Evolutionary conservation across 2,888 invertebrate species (phyloP).

Genomic region (Apodemia zela): DNA sequence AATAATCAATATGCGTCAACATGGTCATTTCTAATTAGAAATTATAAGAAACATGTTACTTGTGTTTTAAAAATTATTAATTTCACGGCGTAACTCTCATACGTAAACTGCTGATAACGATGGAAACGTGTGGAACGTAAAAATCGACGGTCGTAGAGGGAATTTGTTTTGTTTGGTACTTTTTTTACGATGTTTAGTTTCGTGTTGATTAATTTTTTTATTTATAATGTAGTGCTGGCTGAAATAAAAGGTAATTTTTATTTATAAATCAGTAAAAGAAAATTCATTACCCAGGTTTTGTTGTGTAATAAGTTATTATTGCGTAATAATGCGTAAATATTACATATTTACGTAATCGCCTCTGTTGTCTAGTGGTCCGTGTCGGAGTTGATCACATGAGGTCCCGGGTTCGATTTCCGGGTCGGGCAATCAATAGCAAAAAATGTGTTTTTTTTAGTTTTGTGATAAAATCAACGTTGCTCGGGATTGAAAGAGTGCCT

Average conservation of each 20-base stretch:
- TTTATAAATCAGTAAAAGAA: neutral
- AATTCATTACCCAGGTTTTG: neutral
- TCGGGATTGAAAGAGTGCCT: too few species aligned
- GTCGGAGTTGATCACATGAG: too few species aligned
- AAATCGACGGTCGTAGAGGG: neutral
- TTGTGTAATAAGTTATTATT: too few species aligned
- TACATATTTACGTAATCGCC: too few species aligned
- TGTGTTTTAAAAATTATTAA: conserved; percentile 39
- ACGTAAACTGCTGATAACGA: conserved; percentile 2
- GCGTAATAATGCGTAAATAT: too few species aligned
- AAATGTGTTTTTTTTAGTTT: too few species aligned
- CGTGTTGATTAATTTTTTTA: conserved; percentile 30
- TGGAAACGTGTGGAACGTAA: neutral
- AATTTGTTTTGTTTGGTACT: neutral
- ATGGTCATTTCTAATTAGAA: conserved; percentile 8
- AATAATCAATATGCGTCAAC: conserved; percentile 4
- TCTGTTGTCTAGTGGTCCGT: too few species aligned
- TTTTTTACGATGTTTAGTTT: conserved; percentile 27
- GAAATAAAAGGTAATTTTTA: conserved; percentile 40
- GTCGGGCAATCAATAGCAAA: too few species aligned
- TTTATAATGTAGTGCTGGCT: conserved; percentile 35
- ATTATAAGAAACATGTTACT: conserved; percentile 2
- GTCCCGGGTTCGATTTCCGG: too few species aligned
- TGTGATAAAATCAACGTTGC: too few species aligned
- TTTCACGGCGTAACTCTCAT: conserved; percentile 45